A percentile compares a stretch with the other conserved stretches of the same genome.
Evolutionary conservation across 2,113 vertebrate species (phyloP).

Genomic region (Asarcornis scutulata): DNA sequence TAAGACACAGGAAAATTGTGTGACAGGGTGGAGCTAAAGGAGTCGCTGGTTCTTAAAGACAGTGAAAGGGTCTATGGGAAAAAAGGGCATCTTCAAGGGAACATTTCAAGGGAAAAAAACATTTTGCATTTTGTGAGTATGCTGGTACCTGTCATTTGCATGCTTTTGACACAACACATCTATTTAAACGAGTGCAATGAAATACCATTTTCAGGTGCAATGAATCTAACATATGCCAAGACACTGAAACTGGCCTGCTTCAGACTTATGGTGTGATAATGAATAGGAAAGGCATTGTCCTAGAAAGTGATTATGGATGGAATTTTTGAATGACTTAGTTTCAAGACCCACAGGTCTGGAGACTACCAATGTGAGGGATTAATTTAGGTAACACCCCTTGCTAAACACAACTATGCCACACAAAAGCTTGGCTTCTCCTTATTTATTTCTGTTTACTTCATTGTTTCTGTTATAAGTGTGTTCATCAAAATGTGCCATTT

Average conservation of each 20-base stretch:
- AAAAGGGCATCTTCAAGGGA: conserved; percentile 51
- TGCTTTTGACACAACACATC: not conserved
- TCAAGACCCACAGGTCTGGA: not conserved
- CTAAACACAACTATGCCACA: not conserved
- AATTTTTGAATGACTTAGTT: not conserved
- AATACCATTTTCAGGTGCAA: not conserved
- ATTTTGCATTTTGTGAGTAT: not conserved
- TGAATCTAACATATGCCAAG: not conserved
- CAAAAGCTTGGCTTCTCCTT: not conserved
- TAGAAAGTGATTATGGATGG: not conserved
- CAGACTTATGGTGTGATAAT: not conserved
- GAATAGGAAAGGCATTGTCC: not conserved
- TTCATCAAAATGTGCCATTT: not conserved
- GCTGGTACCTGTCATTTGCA: not conserved
- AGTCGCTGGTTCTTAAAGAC: conserved; percentile 48
- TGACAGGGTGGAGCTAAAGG: not conserved
- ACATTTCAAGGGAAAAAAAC: conserved; percentile 20
- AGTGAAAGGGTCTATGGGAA: conserved; percentile 49
- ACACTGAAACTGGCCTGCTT: not conserved
- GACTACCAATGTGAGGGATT: not conserved
- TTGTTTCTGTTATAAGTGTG: not conserved
- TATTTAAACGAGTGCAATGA: not conserved
- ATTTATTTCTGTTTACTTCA: not conserved
- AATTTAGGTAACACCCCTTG: not conserved
- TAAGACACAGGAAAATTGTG: conserved; percentile 73